Evolutionary conservation across 2,797 vertebrate genomes (phyloP).

Genomic region (Pipistrellus pygmaeus): DNA sequence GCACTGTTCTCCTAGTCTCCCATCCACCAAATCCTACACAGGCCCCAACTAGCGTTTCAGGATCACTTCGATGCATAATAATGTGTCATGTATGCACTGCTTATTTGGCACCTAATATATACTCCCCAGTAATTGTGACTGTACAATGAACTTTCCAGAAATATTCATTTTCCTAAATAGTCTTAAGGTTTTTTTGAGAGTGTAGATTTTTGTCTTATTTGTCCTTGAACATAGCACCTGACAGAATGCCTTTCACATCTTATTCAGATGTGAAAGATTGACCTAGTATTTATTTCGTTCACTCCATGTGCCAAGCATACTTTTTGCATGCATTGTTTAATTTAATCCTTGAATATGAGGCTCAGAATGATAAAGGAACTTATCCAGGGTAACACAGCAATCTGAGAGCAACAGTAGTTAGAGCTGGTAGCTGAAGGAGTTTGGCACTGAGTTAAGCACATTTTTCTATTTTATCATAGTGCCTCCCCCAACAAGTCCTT

Average conservation of each 20-base stretch:
- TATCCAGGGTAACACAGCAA: background rate
- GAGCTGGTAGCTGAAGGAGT: background rate
- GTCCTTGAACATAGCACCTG: background rate
- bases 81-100: background rate
- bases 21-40: background rate
- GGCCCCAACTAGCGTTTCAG: background rate
- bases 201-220: background rate
- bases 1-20: background rate
- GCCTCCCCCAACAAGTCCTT: background rate
- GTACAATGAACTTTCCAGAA: constrained; percentile 30
- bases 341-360: background rate
- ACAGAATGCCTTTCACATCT: background rate
- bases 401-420: background rate
- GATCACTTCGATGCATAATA: background rate
- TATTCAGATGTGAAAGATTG: background rate
- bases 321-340: background rate
- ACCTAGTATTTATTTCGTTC: background rate
- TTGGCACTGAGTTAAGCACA: background rate
- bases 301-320: background rate
- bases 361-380: background rate
- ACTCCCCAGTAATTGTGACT: background rate
- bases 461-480: background rate
- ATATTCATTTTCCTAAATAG: background rate
- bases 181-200: constrained; percentile 15
- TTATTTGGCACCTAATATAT: background rate